A percentile compares a stretch with the other conserved stretches of the same genome.
Conservation (phyloP, 2,113 vertebrate genomes). For the Tonatia bakeri region DNA sequence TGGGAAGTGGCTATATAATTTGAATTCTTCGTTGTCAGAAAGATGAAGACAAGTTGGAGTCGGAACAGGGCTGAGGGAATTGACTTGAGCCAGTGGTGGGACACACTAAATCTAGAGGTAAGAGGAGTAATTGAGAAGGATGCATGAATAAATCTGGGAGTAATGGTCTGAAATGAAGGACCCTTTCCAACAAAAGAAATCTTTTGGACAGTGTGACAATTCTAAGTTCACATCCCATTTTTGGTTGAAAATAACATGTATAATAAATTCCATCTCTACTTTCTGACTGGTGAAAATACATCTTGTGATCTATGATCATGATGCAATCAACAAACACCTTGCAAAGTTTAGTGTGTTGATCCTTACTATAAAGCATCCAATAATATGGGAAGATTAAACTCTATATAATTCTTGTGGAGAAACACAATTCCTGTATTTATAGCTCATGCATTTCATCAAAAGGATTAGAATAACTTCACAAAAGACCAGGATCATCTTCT, state of each 20-base stretch:
- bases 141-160: neutral
- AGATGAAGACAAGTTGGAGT: neutral
- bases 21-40: neutral
- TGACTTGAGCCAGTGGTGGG: neutral
- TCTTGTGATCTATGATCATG: neutral
- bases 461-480: neutral
- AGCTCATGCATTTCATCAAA: neutral
- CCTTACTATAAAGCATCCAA: neutral
- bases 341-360: neutral
- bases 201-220: neutral
- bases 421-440: neutral
- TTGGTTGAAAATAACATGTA: neutral
- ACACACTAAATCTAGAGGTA: neutral
- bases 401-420: neutral
- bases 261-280: neutral
- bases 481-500: neutral
- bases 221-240: neutral
- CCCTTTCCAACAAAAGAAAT: neutral
- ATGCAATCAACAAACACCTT: neutral
- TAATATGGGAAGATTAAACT: neutral
- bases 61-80: neutral
- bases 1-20: neutral
- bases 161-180: neutral
- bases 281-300: neutral
- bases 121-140: neutral